Evolutionary conservation across 2,113 vertebrate species (phyloP), one percentile per base, ranked within the genome.

Genomic region (Datnioides undecimradiatus): DNA sequence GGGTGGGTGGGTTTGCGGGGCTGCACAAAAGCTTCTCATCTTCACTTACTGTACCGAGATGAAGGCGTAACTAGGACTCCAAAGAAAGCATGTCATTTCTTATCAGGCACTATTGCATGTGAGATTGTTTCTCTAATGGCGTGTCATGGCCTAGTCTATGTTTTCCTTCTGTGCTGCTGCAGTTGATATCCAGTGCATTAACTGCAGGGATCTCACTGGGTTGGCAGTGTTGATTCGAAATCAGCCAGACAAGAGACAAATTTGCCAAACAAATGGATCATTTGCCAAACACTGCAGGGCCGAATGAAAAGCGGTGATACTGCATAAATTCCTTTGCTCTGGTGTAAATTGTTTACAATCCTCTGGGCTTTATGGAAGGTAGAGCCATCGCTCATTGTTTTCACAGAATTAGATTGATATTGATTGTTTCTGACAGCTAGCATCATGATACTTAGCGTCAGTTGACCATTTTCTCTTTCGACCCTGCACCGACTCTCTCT

Each of bases 391-490:
- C 76, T 90, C 74, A 88, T 77, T 91, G 82, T 82, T 88, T 88
- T 85, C 76, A 19, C 78, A 7, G 77, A 63, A 79, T 80, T 59
- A 87, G 87, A 83, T 85, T 90, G 88, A 92, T 88, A 85, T 89
- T 88, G 90, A 93, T 92, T 66, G 78, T 62, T 74, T 90, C 74
- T 87, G 87, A 91, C 91, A 88, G 81, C 69, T 48, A 77, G 79
- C 83, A 90, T 90, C 83, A 90, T 74, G 83, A 86, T 84, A 88
- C 85, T 88, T 79, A 59, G 74, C 31, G 17, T 59, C 46, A 48
- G 63, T 87, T 87, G 88, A 66, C 66, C 69, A 52, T 67, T 82
- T 74, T 83, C 80, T 79, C 76, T 73, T 40, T 79, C 27, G 27
- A n/a, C n/a, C 77, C 66, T 66, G 66, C 57, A 14, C 70, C 11